These are phyloP conservation scores for Drosophila niveifrons DNA, from an alignment of 2,888 invertebrate genomes.

Conservation along the genomic window DNA sequence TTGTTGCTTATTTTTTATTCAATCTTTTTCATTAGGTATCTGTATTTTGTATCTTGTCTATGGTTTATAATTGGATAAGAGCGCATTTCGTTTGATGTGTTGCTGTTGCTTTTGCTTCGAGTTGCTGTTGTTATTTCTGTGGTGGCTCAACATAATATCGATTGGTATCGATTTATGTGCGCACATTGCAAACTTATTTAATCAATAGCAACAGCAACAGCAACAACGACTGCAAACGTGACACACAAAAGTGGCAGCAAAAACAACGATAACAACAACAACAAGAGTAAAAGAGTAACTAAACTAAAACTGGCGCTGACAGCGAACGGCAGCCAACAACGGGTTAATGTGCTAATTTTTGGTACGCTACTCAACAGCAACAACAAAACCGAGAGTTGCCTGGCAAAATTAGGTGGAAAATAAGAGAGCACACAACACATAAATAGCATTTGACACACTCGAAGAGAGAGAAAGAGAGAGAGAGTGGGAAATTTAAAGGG, in stretches of 20 bases:
- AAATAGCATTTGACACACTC: constrained; percentile 49
- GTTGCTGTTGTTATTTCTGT: constrained; percentile 28
- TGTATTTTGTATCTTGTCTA: constrained; percentile 35
- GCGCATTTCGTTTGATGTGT: constrained; percentile 48
- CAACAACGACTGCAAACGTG: constrained; percentile 42
- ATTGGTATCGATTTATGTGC: constrained; percentile 56
- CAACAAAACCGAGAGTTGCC: constrained; percentile 37
- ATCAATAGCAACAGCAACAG: constrained; percentile 56
- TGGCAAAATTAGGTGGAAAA: constrained; percentile 30
- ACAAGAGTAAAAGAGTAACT: neutral
- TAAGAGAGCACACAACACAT: constrained; percentile 28
- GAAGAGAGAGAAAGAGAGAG: neutral
- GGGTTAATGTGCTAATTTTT: constrained; percentile 79
- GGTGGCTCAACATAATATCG: constrained; percentile 45
- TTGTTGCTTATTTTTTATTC: constrained; percentile 3
- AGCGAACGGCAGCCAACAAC: constrained; percentile 50
- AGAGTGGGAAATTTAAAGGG: neutral
- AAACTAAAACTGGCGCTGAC: constrained; percentile 24
- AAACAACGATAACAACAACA: constrained; percentile 12
- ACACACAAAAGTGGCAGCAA: constrained; percentile 42
- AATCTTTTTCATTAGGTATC: constrained; percentile 25
- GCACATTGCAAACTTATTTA: constrained; percentile 67
- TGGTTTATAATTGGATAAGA: constrained; percentile 64
- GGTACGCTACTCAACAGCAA: constrained; percentile 34
- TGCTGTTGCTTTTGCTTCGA: too few species aligned